A percentile compares a stretch with the other conserved stretches of the same genome.
These are phyloP conservation scores for Cryptocephalus primarius DNA, from an alignment of 2,888 invertebrate genomes.

Conservation along the genomic window DNA sequence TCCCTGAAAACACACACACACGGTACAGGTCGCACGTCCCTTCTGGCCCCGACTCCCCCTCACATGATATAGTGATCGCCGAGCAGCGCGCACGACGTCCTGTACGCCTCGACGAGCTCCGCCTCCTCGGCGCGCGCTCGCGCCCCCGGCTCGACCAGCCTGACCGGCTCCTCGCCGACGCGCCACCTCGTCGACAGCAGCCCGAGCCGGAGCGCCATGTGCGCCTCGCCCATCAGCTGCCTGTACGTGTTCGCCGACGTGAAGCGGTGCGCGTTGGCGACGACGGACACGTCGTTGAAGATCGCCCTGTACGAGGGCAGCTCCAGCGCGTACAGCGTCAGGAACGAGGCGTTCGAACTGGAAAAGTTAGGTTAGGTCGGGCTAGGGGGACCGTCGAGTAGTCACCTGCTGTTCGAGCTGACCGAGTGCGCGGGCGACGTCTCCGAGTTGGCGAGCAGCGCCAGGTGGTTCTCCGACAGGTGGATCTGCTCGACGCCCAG, in stretches of 20 bases:
- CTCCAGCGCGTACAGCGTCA: constrained; percentile 65
- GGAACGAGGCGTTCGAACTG: constrained; percentile 37
- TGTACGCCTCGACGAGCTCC: constrained; percentile 36
- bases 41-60: constrained; percentile 12
- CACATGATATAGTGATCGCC: constrained; percentile 46
- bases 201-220: constrained; percentile 49
- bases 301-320: constrained; percentile 52
- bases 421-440: constrained; percentile 41
- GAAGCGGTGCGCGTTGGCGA: constrained; percentile 52
- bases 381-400: too few species aligned
- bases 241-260: constrained; percentile 57
- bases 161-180: constrained; percentile 29
- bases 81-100: constrained; percentile 44
- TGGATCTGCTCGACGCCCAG: constrained; percentile 48
- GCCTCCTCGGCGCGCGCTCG: too few species aligned
- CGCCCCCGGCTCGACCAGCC: constrained; percentile 22
- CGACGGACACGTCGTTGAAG: constrained; percentile 58
- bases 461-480: constrained; percentile 40
- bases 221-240: constrained; percentile 62
- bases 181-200: constrained; percentile 33
- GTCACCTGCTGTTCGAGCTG: constrained; percentile 31
- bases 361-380: constrained; percentile 3
- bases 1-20: constrained; percentile 20
- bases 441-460: constrained; percentile 47
- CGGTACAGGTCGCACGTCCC: too few species aligned